Percentiles rank a stretch among this genome's conserved stretches.
Conservation (phyloP, 2,797 vertebrate species). For the Amphiprion clarkii region DNA sequence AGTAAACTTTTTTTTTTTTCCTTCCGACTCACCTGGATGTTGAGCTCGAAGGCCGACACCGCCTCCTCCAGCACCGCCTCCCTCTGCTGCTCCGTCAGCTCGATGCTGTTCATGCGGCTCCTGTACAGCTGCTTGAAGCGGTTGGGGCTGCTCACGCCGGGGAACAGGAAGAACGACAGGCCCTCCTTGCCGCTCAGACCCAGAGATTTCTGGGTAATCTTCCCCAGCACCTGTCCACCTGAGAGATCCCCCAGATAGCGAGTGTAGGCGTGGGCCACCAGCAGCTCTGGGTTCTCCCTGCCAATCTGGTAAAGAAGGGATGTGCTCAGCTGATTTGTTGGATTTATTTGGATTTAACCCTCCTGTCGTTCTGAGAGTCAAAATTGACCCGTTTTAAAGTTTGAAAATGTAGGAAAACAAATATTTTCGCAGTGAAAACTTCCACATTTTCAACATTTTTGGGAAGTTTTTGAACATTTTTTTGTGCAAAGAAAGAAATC, state of each 20-base stretch:
- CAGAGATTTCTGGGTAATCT: constrained; percentile 93
- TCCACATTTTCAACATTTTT: too few relatives aligned
- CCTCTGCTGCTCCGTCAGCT: constrained; percentile 69
- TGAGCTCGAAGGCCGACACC: constrained; percentile 67
- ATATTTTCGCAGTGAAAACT: too few relatives aligned
- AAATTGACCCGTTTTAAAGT: too few relatives aligned
- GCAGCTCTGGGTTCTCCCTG: constrained; percentile 84
- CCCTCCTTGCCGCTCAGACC: constrained; percentile 88
- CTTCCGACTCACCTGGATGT: constrained; percentile 68
- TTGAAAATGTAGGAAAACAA: too few relatives aligned
- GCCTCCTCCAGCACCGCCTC: constrained; percentile 75
- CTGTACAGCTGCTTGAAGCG: constrained; percentile 97
- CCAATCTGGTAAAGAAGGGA: constrained; percentile 77
- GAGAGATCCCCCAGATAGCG: constrained; percentile 96
- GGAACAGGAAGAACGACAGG: constrained; percentile 92
- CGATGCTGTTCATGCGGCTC: constrained; percentile 91
- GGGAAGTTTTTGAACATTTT: too few relatives aligned
- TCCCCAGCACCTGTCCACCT: constrained; percentile 94
- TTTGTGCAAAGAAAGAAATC: too few relatives aligned
- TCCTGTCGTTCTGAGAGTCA: too few relatives aligned
- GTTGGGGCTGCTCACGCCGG: constrained; percentile 87
- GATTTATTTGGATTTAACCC: neutral
- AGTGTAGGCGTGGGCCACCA: constrained; percentile 95
- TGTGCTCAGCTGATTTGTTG: neutral
- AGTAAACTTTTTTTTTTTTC: neutral